Evolutionary conservation across 2,888 invertebrate genomes (phyloP).

Genomic region (Danaus chrysippus): DNA sequence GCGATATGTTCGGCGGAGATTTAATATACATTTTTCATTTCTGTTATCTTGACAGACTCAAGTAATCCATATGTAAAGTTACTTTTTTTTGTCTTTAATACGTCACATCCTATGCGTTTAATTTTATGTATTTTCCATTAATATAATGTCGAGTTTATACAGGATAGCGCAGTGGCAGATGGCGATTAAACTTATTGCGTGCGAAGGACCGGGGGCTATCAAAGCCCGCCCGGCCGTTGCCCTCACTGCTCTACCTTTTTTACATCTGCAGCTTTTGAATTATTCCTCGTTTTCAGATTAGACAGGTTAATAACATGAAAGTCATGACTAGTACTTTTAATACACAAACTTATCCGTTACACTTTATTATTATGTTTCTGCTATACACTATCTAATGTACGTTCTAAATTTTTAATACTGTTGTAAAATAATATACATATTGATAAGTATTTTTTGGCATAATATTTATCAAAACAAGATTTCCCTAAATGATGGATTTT

Average conservation of each 20-base stretch:
- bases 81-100: background rate
- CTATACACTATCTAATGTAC: too few species aligned
- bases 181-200: slow-evolving; percentile 31
- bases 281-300: slow-evolving; percentile 30
- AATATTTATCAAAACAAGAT: slow-evolving; percentile 2
- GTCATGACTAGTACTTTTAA: background rate
- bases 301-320: slow-evolving; percentile 14
- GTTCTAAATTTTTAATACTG: too few species aligned
- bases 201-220: slow-evolving; percentile 37
- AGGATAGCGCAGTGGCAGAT: slow-evolving; percentile 31
- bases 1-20: background rate
- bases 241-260: slow-evolving; percentile 51
- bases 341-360: background rate
- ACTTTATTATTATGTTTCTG: too few species aligned
- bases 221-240: slow-evolving; percentile 60
- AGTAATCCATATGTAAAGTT: background rate
- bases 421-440: too few species aligned
- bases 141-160: slow-evolving; percentile 10
- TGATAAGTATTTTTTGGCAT: background rate
- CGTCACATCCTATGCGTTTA: background rate
- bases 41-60: background rate
- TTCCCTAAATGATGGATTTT: background rate
- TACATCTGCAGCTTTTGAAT: slow-evolving; percentile 41
- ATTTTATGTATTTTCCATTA: background rate
- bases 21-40: background rate